A percentile compares a stretch with the other conserved stretches of the same genome.
These are phyloP conservation scores for Nerophis lumbriciformis DNA, from an alignment of 2,113 vertebrate species.

Conservation along the genomic window DNA sequence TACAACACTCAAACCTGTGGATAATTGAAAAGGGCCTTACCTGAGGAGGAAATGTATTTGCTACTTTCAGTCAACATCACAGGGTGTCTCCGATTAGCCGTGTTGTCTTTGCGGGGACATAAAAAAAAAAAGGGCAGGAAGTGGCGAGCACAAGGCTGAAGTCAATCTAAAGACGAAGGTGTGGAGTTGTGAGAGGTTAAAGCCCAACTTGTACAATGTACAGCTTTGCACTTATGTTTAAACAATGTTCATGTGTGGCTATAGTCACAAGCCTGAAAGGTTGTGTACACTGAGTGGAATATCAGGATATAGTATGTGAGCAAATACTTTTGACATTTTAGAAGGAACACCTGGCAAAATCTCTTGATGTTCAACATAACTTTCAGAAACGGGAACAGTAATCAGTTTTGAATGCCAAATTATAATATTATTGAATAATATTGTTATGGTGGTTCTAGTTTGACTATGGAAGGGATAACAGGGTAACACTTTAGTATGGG, in stretches of 20 bases:
- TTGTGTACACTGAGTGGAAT: not conserved
- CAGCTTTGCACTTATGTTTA: conserved; percentile 2
- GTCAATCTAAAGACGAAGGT: conserved; percentile 17
- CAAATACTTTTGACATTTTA: not conserved
- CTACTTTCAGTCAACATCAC: conserved; percentile 30
- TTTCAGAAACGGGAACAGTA: too few relatives aligned
- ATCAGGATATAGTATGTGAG: conserved; percentile 3
- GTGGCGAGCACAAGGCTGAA: conserved; percentile 21
- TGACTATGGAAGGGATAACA: too few relatives aligned
- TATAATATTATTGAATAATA: too few relatives aligned
- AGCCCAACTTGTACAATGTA: not conserved
- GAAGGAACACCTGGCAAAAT: not conserved
- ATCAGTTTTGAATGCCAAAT: too few relatives aligned
- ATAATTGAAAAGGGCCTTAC: conserved; percentile 15
- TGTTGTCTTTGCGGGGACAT: conserved; percentile 11
- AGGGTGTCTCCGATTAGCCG: conserved; percentile 11
- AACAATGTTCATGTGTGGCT: not conserved
- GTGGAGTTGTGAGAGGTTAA: not conserved
- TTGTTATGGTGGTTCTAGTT: too few relatives aligned
- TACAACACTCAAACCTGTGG: conserved; percentile 23
- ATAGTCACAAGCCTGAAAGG: not conserved
- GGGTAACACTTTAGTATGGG: too few relatives aligned
- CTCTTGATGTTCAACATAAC: not conserved
- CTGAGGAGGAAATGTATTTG: conserved; percentile 22
- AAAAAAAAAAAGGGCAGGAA: conserved; percentile 25